Conservation (phyloP, 1,140 invertebrate genomes). For the Eubasilissa regina region DNA sequence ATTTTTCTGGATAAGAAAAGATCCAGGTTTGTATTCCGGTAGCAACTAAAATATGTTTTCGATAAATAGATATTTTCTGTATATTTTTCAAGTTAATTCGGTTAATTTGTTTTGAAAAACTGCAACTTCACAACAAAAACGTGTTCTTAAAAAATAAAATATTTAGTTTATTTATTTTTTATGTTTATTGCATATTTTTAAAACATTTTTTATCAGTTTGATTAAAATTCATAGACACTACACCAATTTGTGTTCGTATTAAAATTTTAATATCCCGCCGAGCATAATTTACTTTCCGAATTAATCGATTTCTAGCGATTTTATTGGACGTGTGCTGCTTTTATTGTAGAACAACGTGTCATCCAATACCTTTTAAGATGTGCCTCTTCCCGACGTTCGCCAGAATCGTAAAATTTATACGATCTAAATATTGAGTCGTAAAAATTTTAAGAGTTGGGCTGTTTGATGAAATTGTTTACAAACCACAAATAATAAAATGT, state of each 20-base stretch:
- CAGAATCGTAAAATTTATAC: slow-evolving; percentile 34
- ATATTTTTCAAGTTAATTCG: too few species aligned
- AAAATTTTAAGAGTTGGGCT: slow-evolving; percentile 24
- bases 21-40: too few species aligned
- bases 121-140: too few species aligned
- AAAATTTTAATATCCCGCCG: slow-evolving; percentile 4
- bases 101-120: too few species aligned
- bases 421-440: slow-evolving; percentile 35
- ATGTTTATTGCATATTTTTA: too few species aligned
- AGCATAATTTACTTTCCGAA: background rate
- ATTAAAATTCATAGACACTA: background rate
- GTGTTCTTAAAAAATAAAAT: too few species aligned
- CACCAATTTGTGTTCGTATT: slow-evolving; percentile 21
- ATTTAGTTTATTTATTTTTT: too few species aligned
- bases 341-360: slow-evolving; percentile 19
- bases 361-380: slow-evolving; percentile 28
- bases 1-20: too few species aligned
- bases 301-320: slow-evolving; percentile 33
- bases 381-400: slow-evolving; percentile 2
- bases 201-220: background rate
- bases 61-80: too few species aligned
- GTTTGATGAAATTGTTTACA: slow-evolving; percentile 39
- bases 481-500: slow-evolving; percentile 34
- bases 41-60: too few species aligned
- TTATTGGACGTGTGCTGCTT: slow-evolving; percentile 16